Percentiles rank a stretch among this genome's conserved stretches.
Evolutionary conservation across 53 echinoderm and acorn worm species (phyloP).

Genomic region (Echinometra lucunter): DNA sequence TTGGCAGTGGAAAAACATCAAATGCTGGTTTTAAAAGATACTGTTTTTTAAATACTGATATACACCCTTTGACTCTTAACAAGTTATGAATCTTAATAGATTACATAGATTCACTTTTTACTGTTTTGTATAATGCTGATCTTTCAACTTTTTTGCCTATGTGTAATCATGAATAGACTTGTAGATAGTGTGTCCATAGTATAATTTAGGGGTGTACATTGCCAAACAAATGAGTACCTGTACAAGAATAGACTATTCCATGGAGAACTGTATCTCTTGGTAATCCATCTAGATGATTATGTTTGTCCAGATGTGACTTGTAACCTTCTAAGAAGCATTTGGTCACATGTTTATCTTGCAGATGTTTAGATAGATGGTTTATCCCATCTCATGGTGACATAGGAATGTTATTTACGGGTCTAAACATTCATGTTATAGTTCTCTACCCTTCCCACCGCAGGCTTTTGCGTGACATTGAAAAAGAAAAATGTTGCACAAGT

Average conservation of each 20-base stretch:
- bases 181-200: no score
- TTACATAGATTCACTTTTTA: no score
- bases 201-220: no score
- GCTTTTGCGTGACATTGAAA: background rate
- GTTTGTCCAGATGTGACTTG: background rate
- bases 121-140: no score
- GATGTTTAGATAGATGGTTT: background rate
- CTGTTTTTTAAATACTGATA: no score
- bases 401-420: constrained; percentile 27
- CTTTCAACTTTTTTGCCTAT: background rate
- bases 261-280: background rate
- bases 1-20: background rate
- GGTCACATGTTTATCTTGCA: background rate
- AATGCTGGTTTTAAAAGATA: background rate
- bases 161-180: no score
- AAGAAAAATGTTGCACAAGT: constrained; percentile 27
- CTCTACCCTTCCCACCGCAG: background rate
- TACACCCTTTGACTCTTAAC: no score
- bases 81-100: no score
- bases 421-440: constrained; percentile 16
- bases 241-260: background rate
- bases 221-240: background rate
- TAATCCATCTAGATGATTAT: background rate
- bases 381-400: background rate
- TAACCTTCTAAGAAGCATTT: background rate